A percentile compares a stretch with the other conserved stretches of the same genome.
Evolutionary conservation across 2,888 invertebrate genomes (phyloP).

Genomic region (Limenitis camilla): DNA sequence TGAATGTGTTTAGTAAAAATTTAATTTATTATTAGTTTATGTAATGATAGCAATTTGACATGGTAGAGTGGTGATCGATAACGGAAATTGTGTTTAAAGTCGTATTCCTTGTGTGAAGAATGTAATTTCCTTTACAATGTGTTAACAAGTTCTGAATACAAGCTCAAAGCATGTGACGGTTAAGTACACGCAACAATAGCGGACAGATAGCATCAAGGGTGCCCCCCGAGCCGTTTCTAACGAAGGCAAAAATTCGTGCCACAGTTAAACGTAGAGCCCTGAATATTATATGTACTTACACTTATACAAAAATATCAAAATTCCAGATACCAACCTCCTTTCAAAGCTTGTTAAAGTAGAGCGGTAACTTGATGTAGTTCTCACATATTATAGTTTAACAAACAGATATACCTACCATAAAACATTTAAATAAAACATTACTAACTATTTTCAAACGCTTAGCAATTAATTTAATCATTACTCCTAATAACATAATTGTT

Average conservation of each 20-base stretch:
- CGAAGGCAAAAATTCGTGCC: constrained; percentile 9
- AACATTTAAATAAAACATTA: no score
- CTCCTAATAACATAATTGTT: no score
- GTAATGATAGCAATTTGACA: constrained; percentile 61
- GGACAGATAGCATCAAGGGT: constrained; percentile 63
- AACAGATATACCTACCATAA: no score
- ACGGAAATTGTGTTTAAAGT: constrained; percentile 59
- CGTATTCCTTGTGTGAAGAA: constrained; percentile 58
- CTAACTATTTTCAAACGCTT: no score
- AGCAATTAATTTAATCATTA: no score
- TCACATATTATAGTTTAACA: no score
- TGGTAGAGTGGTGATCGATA: constrained; percentile 62
- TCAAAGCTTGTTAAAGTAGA: no score
- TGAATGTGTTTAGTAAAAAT: constrained; percentile 22
- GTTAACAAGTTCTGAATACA: constrained; percentile 67
- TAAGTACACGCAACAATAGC: constrained; percentile 70
- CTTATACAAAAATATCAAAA: no score
- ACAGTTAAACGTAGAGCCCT: background rate
- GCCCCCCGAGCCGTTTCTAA: constrained; percentile 33
- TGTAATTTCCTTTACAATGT: constrained; percentile 72
- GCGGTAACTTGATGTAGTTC: no score
- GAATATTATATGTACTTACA: background rate
- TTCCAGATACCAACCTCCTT: no score
- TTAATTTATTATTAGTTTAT: constrained; percentile 45
- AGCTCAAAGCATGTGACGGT: constrained; percentile 53